These are phyloP conservation scores for Coreius guichenoti DNA, from an alignment of 2,797 vertebrate species.

Conservation along the genomic window DNA sequence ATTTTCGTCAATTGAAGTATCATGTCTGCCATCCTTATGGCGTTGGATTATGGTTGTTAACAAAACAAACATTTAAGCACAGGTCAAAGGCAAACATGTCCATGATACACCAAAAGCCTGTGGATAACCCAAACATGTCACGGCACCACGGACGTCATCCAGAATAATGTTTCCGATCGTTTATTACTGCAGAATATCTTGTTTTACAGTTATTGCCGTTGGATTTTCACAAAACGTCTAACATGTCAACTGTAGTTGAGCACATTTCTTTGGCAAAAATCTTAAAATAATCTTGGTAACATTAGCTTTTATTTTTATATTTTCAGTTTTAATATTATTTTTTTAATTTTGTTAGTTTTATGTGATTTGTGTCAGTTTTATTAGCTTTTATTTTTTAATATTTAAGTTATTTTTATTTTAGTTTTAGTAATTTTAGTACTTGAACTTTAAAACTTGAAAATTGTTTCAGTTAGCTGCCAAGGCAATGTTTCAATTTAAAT, in stretches of 20 bases:
- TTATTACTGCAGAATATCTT: neutral
- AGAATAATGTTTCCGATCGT: neutral
- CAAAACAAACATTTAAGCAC: constrained; percentile 43
- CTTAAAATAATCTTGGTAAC: neutral
- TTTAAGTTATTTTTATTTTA: neutral
- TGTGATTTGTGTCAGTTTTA: neutral
- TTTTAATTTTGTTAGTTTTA: neutral
- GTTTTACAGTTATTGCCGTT: neutral
- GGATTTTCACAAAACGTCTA: neutral
- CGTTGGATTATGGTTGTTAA: constrained; percentile 27
- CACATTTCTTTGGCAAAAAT: neutral
- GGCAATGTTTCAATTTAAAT: neutral
- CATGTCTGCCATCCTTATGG: neutral
- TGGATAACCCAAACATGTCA: constrained; percentile 28
- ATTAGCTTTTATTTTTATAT: neutral
- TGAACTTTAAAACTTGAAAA: neutral
- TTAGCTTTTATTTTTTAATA: neutral
- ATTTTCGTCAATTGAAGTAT: neutral
- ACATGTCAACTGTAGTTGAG: neutral
- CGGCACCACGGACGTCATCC: neutral
- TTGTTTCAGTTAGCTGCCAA: neutral
- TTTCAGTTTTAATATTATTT: neutral
- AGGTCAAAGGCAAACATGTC: constrained; percentile 22
- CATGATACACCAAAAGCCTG: constrained; percentile 1
- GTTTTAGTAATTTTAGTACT: neutral